A percentile compares a stretch with the other conserved stretches of the same genome.
Conservation (phyloP, 2,113 vertebrate genomes). For the Catharus fuscescens region DNA sequence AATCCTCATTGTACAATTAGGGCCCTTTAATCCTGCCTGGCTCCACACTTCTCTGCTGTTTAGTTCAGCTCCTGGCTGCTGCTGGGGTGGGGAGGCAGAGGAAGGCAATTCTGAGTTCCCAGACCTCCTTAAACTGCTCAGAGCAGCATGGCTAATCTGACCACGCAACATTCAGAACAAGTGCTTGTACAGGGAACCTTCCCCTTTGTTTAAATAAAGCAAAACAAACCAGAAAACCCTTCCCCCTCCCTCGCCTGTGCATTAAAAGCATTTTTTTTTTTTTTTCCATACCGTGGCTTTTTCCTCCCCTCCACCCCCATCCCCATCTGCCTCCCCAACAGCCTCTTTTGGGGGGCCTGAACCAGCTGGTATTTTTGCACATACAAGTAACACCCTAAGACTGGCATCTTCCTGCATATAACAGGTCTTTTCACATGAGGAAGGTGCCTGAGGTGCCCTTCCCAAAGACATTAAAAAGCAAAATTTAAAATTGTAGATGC, state of each 20-base stretch:
- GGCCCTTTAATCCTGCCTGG: not conserved
- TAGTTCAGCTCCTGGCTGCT: not conserved
- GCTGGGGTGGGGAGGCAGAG: not conserved
- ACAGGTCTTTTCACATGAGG: not conserved
- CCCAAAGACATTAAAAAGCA: not conserved
- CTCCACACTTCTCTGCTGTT: not conserved
- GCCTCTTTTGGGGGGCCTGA: not conserved
- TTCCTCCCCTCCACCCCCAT: not conserved
- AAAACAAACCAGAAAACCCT: not conserved
- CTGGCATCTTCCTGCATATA: not conserved
- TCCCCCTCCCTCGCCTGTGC: not conserved
- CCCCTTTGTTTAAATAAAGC: slow-evolving; percentile 12
- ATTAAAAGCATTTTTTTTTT: slow-evolving; percentile 10
- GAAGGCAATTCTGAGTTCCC: slow-evolving; percentile 29
- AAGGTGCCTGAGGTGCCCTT: not conserved
- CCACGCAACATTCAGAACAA: slow-evolving; percentile 52
- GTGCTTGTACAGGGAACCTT: not conserved
- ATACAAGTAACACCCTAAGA: not conserved
- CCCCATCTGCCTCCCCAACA: not conserved
- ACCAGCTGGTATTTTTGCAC: not conserved
- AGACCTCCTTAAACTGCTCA: slow-evolving; percentile 83
- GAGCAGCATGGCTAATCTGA: slow-evolving; percentile 77
- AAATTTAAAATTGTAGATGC: not conserved
- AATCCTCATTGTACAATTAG: not conserved
- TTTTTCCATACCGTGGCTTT: not conserved